Percentiles rank a stretch among this genome's conserved stretches.
These are phyloP conservation scores for Sebastes umbrosus DNA, from an alignment of 2,797 vertebrate species.

Conservation along the genomic window DNA sequence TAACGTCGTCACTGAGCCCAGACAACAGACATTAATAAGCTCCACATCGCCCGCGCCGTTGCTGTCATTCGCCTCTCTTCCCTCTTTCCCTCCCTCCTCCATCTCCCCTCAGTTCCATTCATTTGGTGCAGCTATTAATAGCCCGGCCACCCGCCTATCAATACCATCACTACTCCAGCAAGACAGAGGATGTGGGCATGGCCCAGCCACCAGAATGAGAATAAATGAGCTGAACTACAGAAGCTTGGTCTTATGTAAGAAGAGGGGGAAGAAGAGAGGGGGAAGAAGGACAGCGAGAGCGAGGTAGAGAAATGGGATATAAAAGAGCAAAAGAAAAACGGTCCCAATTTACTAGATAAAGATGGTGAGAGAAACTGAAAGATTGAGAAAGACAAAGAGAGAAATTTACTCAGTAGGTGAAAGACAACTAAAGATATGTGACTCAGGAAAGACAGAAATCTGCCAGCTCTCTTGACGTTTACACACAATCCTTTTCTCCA, in stretches of 20 bases:
- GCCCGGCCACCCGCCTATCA: conserved; percentile 67
- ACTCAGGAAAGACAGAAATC: conserved; percentile 23
- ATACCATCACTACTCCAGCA: conserved; percentile 77
- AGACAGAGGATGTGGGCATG: conserved; percentile 69
- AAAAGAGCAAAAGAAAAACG: conserved; percentile 2
- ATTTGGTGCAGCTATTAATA: conserved; percentile 76
- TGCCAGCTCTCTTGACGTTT: conserved; percentile 20
- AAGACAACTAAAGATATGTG: conserved; percentile 31
- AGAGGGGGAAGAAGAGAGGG: conserved; percentile 5
- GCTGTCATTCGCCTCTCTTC: conserved; percentile 54
- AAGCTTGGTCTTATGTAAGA: conserved; percentile 56
- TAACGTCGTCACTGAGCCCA: conserved; percentile 57
- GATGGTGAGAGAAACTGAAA: not conserved
- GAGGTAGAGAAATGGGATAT: not conserved
- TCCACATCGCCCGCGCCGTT: conserved; percentile 40
- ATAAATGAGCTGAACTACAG: conserved; percentile 58
- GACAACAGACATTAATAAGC: conserved; percentile 72
- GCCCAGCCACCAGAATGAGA: conserved; percentile 51
- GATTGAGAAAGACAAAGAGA: not conserved
- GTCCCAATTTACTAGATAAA: conserved; percentile 8
- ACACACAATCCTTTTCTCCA: conserved; percentile 29
- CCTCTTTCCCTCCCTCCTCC: conserved; percentile 44
- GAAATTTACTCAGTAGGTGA: conserved; percentile 15
- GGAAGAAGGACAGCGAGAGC: not conserved
- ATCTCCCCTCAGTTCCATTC: conserved; percentile 61